Base-by-base conservation (phyloP, 2,888 invertebrate genomes). In the Drosophila bunnanda region DNA sequence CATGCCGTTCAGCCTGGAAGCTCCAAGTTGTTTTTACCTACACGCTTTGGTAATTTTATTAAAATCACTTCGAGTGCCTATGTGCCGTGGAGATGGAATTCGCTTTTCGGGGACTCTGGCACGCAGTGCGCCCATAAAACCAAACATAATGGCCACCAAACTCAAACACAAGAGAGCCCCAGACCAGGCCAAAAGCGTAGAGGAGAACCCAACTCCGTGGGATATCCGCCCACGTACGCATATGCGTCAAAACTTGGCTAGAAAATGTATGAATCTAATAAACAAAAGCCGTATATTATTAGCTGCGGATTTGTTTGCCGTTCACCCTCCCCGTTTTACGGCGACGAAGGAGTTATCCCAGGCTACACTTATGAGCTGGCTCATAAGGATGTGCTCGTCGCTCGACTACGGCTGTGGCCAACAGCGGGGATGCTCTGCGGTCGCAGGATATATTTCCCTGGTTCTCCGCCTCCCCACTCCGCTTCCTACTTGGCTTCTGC, bases 231-330 rank as follows among this genome's bases (percentile, higher is more conserved):
- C 56, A 44, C 56, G 36, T 66, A 54, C 58, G 43, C 76, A 53
- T 61, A 70, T 72, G 55, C 62, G 62, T 76, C 64, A 65, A 86
- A 88, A 71, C 59, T 87, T 83, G 81, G 56, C 71, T 79, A 67
- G 69, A 83, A 77, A 75, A 79, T 81, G 85, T 84, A 89, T 84
- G 89, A 88, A 84, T 89, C 89, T 87, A 81, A 84, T 84, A 84
- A 84, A 87, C 84, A 84, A 89, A 87, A 84, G 89, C 89, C 88
- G 88, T 88, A 73, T 82, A 84, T 89, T 89, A 84, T 84, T 84
- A 84, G 84, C 88, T 82, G 67, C 72, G 84, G 88, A 84, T 84
- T 84, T 84, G 76, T 61, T 76, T 61, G 54, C 58, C 34, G 20
- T 43, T 44, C 13, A 9, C 2, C 30, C 30, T 30, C 30, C 25